Conservation (phyloP, 2,797 vertebrate genomes). For the Parambassis ranga region DNA sequence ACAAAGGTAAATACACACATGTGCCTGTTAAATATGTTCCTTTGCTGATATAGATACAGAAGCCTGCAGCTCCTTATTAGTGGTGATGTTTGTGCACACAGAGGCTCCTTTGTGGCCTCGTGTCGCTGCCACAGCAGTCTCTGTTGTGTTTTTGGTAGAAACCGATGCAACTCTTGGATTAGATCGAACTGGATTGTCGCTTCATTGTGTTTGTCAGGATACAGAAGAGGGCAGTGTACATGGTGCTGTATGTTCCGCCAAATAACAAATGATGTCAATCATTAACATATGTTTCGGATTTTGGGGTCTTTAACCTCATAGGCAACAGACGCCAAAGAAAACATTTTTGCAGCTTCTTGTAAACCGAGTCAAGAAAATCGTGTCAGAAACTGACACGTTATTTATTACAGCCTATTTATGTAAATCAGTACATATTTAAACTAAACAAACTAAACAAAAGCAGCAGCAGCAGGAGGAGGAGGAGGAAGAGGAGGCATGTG, state of each 20-base stretch:
- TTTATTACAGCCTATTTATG: too few species aligned
- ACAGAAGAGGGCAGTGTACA: neutral
- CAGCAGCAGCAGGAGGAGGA: too few species aligned
- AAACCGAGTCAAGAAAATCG: neutral
- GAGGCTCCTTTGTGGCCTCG: conserved; percentile 5
- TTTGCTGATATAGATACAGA: too few species aligned
- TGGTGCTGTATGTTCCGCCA: too few species aligned
- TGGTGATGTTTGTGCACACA: too few species aligned
- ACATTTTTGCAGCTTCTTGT: neutral
- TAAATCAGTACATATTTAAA: too few species aligned
- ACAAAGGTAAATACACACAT: conserved; percentile 56
- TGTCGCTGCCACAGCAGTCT: neutral
- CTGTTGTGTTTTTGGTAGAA: neutral
- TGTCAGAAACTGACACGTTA: too few species aligned
- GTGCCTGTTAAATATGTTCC: too few species aligned
- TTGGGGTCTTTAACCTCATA: conserved; percentile 18
- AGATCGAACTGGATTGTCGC: neutral
- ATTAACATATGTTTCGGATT: conserved; percentile 1
- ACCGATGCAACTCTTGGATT: neutral
- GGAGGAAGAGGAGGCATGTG: too few species aligned
- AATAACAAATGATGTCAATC: conserved; percentile 2
- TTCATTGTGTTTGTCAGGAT: neutral
- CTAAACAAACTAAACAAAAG: too few species aligned
- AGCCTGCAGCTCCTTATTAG: too few species aligned
- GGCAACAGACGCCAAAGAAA: neutral